Conservation (phyloP, 1,140 invertebrate genomes). For the Drosophila persimilis region DNA sequence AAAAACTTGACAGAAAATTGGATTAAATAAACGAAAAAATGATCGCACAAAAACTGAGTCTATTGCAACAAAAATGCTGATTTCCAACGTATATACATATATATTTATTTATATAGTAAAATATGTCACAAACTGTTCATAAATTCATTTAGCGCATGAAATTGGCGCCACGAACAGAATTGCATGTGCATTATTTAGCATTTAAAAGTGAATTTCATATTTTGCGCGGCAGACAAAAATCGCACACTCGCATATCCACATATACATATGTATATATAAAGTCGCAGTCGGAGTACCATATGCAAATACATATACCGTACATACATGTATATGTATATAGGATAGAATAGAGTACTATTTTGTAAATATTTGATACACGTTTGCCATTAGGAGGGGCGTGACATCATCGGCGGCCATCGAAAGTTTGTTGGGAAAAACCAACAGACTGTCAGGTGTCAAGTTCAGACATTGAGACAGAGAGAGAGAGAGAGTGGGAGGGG, state of each 20-base stretch:
- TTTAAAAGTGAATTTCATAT: conserved; percentile 59
- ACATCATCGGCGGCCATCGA: conserved; percentile 36
- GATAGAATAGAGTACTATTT: too few species aligned
- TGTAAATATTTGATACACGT: conserved; percentile 54
- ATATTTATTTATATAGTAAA: conserved; percentile 22
- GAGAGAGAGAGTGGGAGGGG: too few species aligned
- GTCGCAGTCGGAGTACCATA: background rate
- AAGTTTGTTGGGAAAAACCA: conserved; percentile 30
- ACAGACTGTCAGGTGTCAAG: conserved; percentile 46
- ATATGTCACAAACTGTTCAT: conserved; percentile 66
- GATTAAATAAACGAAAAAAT: conserved; percentile 25
- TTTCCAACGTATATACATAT: background rate
- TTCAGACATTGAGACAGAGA: conserved; percentile 16
- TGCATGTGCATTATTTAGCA: conserved; percentile 58
- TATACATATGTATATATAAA: background rate
- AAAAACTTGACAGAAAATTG: conserved; percentile 15
- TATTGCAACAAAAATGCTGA: conserved; percentile 9
- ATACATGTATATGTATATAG: too few species aligned
- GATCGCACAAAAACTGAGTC: conserved; percentile 27
- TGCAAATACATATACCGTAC: too few species aligned
- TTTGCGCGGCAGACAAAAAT: conserved; percentile 40
- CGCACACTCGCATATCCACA: background rate
- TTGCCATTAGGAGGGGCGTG: conserved; percentile 49
- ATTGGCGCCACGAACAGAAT: conserved; percentile 50
- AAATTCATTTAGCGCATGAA: conserved; percentile 62